Evolutionary conservation across 2,113 vertebrate species (phyloP).

Genomic region (Mirounga angustirostris): DNA sequence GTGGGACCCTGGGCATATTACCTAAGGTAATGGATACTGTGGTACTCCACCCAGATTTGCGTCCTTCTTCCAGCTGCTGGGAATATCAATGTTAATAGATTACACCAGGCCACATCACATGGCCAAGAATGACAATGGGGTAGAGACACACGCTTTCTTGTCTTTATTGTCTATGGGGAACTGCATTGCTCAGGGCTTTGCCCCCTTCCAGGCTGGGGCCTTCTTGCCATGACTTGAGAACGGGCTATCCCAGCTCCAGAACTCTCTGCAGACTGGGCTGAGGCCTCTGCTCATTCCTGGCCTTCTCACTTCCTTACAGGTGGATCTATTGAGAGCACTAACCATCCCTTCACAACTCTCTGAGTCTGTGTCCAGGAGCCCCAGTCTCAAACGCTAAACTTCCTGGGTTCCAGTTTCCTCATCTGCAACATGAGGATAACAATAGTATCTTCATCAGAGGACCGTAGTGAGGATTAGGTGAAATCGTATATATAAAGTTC

Average conservation of each 20-base stretch:
- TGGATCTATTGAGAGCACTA: neutral
- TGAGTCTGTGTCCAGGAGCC: neutral
- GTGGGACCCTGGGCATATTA: neutral
- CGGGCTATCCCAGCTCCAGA: neutral
- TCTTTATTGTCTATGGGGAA: neutral
- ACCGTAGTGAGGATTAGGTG: neutral
- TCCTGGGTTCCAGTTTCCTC: neutral
- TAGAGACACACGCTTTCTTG: too few relatives aligned
- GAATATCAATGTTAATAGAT: neutral
- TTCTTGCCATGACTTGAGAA: neutral
- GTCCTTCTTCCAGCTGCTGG: neutral
- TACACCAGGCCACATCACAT: too few relatives aligned
- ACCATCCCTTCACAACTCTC: neutral
- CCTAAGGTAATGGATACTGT: neutral
- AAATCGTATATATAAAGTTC: neutral
- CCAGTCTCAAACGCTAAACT: neutral
- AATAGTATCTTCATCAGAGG: neutral
- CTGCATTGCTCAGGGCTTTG: neutral
- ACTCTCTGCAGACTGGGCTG: neutral
- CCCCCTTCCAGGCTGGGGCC: neutral
- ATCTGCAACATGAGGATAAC: neutral
- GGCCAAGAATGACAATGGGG: too few relatives aligned
- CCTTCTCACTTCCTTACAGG: neutral
- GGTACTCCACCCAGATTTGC: neutral
- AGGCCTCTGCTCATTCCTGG: neutral